Percentiles rank a stretch among this genome's conserved stretches.
Evolutionary conservation across 2,113 vertebrate species (phyloP).

Genomic region (Toxotes jaculatrix): DNA sequence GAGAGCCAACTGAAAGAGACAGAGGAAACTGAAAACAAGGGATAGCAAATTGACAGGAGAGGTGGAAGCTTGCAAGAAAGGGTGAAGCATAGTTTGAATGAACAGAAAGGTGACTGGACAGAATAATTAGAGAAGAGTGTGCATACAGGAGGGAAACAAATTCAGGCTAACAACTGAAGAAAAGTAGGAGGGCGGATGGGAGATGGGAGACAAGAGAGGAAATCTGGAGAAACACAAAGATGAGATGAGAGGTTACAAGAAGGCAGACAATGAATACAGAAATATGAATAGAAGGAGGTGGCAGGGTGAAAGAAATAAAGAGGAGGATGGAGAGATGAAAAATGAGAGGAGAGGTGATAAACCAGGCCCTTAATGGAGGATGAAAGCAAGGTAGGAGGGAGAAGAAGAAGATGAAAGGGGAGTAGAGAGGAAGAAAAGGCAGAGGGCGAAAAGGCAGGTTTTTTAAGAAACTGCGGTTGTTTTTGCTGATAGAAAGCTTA

Average conservation of each 20-base stretch:
- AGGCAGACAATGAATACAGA: constrained; percentile 8
- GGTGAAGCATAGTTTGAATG: background rate
- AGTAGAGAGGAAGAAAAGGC: background rate
- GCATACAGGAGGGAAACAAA: constrained; percentile 5
- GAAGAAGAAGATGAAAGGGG: constrained; percentile 6
- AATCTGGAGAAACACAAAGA: background rate
- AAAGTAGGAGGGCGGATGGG: background rate
- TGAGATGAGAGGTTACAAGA: constrained; percentile 19
- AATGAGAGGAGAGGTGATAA: constrained; percentile 13
- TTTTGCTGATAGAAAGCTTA: constrained; percentile 32
- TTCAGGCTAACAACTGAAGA: constrained; percentile 17
- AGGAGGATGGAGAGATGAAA: constrained; percentile 19
- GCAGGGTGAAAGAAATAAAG: constrained; percentile 16
- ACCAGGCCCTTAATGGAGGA: constrained; percentile 13
- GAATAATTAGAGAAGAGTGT: constrained; percentile 20
- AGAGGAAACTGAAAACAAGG: background rate
- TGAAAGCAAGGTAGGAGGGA: constrained; percentile 24
- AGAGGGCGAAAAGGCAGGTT: constrained; percentile 2
- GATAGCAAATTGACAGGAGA: background rate
- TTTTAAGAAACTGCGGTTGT: constrained; percentile 15
- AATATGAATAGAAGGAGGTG: constrained; percentile 7
- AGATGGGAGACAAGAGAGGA: background rate
- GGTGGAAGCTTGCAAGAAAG: background rate
- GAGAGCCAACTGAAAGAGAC: background rate
- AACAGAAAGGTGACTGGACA: constrained; percentile 5